Evolutionary conservation across 2,797 vertebrate species (phyloP).

Genomic region (Parauchenoglanis punctatus): DNA sequence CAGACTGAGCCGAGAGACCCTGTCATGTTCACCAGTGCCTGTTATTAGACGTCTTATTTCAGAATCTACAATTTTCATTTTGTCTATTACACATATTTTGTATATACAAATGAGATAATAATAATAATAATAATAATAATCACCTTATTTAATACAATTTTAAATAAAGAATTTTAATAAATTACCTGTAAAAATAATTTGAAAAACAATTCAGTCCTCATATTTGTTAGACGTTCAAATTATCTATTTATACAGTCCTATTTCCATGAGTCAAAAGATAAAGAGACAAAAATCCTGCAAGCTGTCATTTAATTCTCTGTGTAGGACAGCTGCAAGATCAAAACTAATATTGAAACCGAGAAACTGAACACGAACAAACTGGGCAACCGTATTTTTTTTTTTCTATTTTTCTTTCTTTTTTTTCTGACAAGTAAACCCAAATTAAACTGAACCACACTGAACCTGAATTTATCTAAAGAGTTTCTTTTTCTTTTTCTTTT

Average conservation of each 20-base stretch:
- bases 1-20: conserved; percentile 21
- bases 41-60: not conserved
- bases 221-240: not conserved
- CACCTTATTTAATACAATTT: not conserved
- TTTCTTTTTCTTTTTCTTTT: not conserved
- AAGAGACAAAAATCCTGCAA: conserved; percentile 53
- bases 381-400: conserved; percentile 54
- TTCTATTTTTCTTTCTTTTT: conserved; percentile 2
- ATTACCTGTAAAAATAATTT: not conserved
- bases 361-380: conserved; percentile 59
- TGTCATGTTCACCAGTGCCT: not conserved
- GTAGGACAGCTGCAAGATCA: conserved; percentile 74
- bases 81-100: not conserved
- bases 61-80: not conserved
- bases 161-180: not conserved
- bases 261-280: conserved; percentile 53
- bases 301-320: conserved; percentile 55
- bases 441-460: not conserved
- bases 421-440: not conserved
- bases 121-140: not conserved
- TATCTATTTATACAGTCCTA: conserved; percentile 11
- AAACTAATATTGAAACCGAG: conserved; percentile 77
- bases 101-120: not conserved
- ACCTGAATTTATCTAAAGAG: not conserved
- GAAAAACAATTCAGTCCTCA: not conserved